A percentile compares a stretch with the other conserved stretches of the same genome.
Evolutionary conservation across 2,888 invertebrate genomes (phyloP).

Genomic region (Trypoxylon attenuatum): DNA sequence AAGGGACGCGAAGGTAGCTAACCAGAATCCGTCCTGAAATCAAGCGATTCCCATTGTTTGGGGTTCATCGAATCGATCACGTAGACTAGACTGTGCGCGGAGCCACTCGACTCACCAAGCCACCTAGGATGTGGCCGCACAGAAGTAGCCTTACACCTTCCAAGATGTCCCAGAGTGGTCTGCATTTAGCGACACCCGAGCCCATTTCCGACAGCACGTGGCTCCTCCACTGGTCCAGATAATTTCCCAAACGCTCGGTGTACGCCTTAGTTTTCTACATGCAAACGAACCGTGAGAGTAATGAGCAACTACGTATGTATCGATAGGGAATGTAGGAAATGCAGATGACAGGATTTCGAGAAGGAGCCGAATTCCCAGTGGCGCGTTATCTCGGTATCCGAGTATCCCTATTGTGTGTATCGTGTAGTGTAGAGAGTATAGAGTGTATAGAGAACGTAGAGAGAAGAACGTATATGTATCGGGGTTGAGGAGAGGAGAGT

Average conservation of each 20-base stretch:
- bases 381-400: too few species aligned
- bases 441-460: neutral
- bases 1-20: slow-evolving; percentile 78
- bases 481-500: neutral
- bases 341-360: too few species aligned
- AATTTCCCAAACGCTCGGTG: slow-evolving; percentile 79
- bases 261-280: slow-evolving; percentile 78
- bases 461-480: neutral
- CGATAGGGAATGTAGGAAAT: too few species aligned
- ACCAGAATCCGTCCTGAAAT: slow-evolving; percentile 82
- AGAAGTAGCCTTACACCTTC: slow-evolving; percentile 79
- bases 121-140: slow-evolving; percentile 81
- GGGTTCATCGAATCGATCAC: neutral
- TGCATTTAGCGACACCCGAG: slow-evolving; percentile 82
- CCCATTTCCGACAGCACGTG: slow-evolving; percentile 80
- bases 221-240: slow-evolving; percentile 81
- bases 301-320: neutral
- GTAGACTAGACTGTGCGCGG: too few species aligned
- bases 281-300: neutral
- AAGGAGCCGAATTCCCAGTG: too few species aligned
- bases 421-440: too few species aligned
- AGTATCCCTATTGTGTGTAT: too few species aligned
- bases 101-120: too few species aligned
- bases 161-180: slow-evolving; percentile 83
- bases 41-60: neutral